Conservation (phyloP, 1,140 invertebrate species). For the Mya arenaria region DNA sequence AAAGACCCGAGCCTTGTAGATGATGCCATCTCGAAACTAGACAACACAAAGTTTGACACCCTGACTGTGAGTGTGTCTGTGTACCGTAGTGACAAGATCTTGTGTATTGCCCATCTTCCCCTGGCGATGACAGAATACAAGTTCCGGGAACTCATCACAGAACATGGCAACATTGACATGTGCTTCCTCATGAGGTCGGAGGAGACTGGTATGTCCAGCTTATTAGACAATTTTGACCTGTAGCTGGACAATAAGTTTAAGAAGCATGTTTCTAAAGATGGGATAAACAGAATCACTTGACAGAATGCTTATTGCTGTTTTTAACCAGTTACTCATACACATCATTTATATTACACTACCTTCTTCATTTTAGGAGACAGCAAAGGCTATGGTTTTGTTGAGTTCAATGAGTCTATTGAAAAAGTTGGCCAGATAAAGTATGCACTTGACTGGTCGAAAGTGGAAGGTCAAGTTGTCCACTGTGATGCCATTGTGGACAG, state of each 20-base stretch:
- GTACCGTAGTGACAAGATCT: conserved; percentile 82
- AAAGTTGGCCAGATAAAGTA: conserved; percentile 80
- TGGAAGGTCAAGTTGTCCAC: conserved; percentile 80
- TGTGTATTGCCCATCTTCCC: conserved; percentile 84
- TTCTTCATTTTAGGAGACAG: conserved; percentile 80
- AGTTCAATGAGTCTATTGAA: conserved; percentile 81
- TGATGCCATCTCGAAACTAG: conserved; percentile 47
- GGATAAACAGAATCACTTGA: too few relatives aligned
- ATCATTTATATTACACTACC: too few relatives aligned
- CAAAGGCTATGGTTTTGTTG: conserved; percentile 85
- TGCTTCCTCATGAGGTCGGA: conserved; percentile 84
- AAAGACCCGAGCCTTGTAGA: conserved; percentile 39
- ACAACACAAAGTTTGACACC: conserved; percentile 31
- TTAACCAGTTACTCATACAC: too few relatives aligned
- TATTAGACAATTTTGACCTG: neutral
- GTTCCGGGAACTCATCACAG: conserved; percentile 81
- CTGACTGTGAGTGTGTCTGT: conserved; percentile 76
- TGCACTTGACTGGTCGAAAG: conserved; percentile 81
- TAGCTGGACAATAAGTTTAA: too few relatives aligned
- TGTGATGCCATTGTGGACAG: conserved; percentile 82
- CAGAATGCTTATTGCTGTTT: too few relatives aligned
- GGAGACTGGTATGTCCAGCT: conserved; percentile 80
- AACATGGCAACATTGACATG: conserved; percentile 82
- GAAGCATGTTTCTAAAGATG: too few relatives aligned
- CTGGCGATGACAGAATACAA: conserved; percentile 81